Evolutionary conservation across 2,888 invertebrate species (phyloP).

Genomic region (Cordylochernes scorpioides): DNA sequence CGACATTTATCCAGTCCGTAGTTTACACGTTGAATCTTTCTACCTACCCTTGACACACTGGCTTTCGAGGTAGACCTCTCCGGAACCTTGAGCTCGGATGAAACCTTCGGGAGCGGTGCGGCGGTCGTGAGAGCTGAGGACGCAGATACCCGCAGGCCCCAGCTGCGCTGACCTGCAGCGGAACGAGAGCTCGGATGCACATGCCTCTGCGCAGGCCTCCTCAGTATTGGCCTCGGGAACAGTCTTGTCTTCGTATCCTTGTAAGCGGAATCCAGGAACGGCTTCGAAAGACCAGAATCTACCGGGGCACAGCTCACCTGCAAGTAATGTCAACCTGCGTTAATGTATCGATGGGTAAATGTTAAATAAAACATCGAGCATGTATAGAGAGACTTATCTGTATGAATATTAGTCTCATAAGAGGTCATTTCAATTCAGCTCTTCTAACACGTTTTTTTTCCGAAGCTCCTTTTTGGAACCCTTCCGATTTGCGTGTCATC

Average conservation of each 20-base stretch:
- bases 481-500: too few relatives aligned
- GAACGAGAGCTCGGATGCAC: slow-evolving; percentile 9
- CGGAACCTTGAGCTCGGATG: slow-evolving; percentile 3
- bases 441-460: too few relatives aligned
- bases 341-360: too few relatives aligned
- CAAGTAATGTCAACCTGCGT: too few relatives aligned
- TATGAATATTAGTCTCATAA: too few relatives aligned
- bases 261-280: slow-evolving; percentile 9
- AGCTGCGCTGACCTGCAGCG: slow-evolving; percentile 11
- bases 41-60: slow-evolving; percentile 10
- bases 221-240: slow-evolving; percentile 5
- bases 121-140: slow-evolving; percentile 10
- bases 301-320: too few relatives aligned
- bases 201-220: slow-evolving; percentile 8
- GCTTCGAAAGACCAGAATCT: slow-evolving; percentile 12
- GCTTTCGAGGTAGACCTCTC: slow-evolving; percentile 10
- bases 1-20: neutral
- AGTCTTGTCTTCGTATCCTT: slow-evolving; percentile 11
- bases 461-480: too few relatives aligned
- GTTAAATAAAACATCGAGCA: too few relatives aligned
- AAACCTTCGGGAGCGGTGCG: slow-evolving; percentile 11
- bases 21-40: neutral
- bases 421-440: too few relatives aligned
- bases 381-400: too few relatives aligned
- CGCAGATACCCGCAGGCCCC: slow-evolving; percentile 8